Base-by-base conservation (phyloP, 30 jellyfish, hydroid and myxozoan genomes). In the Aurelia sp. region DNA sequence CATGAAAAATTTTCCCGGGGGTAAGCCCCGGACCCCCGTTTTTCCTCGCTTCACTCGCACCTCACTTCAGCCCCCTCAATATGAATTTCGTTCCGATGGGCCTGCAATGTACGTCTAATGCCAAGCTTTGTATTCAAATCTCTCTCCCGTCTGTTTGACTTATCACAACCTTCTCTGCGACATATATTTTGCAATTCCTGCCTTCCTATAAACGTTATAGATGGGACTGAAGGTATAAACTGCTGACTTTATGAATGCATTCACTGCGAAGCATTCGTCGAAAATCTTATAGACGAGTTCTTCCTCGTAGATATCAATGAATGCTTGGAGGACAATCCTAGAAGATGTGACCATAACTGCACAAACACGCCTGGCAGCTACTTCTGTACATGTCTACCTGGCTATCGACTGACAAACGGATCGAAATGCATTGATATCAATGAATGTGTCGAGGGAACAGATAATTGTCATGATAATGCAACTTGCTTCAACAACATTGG, bases 291-390 rank as follows among this genome's bases (percentile, higher is more conserved):
- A 27, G 50, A 0, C 50, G 10, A 4, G 0, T 10, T 44, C 55
- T 35, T n/a, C 21, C 9, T 35, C 41, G 8, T 65, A 81, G 92
- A 82, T 22, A 53, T 69, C 68, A 73, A 84, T 50, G 93, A 84
- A 62, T 84, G 93, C 77, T 74, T 30, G 3, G 52, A 51, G 13
- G 17, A 50, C 16, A 68, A 55, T 66, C 47, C 37, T 1, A 60
- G 53, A 63, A 23, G 35, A 22, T 83, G 92, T 31, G 65, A 71
- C 44, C 92, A 83, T 37, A 71, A 62, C 62, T 83, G 92, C 78
- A 61, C 65, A 30, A 83, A 83, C 73, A 55, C 75, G 11, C 41
- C 57, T 35, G 92, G 92, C 9, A 59, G 86, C 61, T 61, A 23
- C 55, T 70, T 20, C 19, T 86, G 95, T 20, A 44, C 89, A 2